Conservation (phyloP, 2,113 vertebrate genomes). For the Addax nasomaculatus region DNA sequence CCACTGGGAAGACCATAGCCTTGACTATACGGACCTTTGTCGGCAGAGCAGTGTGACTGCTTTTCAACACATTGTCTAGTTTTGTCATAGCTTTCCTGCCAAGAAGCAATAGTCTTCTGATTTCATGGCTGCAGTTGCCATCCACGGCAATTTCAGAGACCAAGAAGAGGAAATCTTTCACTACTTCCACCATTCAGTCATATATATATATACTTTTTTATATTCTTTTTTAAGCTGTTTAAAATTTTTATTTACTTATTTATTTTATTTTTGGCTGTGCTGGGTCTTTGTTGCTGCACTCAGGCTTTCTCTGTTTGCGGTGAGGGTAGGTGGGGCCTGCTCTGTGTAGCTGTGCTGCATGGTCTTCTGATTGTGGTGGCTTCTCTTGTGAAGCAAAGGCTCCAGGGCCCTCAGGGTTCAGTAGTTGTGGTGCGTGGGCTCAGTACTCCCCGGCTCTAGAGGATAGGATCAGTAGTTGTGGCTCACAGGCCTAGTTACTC, state of each 20-base stretch:
- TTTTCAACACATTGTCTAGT: background rate
- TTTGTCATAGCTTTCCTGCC: background rate
- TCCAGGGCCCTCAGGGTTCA: background rate
- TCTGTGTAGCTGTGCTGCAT: background rate
- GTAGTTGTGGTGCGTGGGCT: background rate
- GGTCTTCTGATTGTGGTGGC: background rate
- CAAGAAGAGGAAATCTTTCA: background rate
- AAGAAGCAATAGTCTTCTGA: background rate
- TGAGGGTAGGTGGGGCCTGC: background rate
- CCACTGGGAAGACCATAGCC: background rate
- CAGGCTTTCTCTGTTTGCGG: background rate
- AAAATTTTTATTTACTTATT: background rate
- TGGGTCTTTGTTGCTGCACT: background rate
- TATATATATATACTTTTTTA: background rate
- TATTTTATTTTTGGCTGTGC: background rate
- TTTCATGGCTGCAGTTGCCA: background rate
- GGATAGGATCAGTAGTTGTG: background rate
- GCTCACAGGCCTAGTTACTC: background rate
- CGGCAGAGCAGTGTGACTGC: background rate
- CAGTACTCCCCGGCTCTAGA: background rate
- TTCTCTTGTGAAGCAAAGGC: background rate
- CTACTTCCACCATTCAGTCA: background rate
- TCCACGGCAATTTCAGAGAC: background rate
- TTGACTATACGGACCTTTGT: background rate
- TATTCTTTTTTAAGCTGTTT: background rate